Conservation (phyloP, 2,797 vertebrate species). For the Bradypodion pumilum region DNA sequence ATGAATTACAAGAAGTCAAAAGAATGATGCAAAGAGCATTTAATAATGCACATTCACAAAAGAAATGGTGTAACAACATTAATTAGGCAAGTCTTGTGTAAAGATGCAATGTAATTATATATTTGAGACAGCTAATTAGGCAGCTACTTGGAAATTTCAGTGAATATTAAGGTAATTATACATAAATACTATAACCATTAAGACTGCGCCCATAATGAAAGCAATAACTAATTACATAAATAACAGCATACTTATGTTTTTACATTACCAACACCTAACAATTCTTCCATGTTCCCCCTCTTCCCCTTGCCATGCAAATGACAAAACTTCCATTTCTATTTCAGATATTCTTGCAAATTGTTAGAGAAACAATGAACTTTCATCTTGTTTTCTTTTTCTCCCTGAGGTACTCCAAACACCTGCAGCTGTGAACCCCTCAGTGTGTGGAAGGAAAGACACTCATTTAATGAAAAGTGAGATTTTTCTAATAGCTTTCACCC, state of each 20-base stretch:
- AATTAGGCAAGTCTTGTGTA: slow-evolving; percentile 93
- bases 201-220: slow-evolving; percentile 88
- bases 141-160: slow-evolving; percentile 90
- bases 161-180: slow-evolving; percentile 93
- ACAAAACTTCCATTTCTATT: slow-evolving; percentile 80
- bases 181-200: slow-evolving; percentile 91
- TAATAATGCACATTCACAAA: slow-evolving; percentile 94
- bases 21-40: slow-evolving; percentile 97
- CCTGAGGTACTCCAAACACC: slow-evolving; percentile 52
- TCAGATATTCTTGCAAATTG: slow-evolving; percentile 77
- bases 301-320: slow-evolving; percentile 76
- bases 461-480: accelerated
- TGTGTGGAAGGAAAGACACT: slow-evolving; percentile 30
- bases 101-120: slow-evolving; percentile 98
- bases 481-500: slow-evolving; percentile 14
- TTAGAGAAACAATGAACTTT: slow-evolving; percentile 75
- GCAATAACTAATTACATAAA: slow-evolving; percentile 91
- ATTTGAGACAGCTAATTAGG: slow-evolving; percentile 96
- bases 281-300: slow-evolving; percentile 77
- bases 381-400: slow-evolving; percentile 57
- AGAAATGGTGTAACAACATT: slow-evolving; percentile 89
- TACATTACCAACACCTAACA: slow-evolving; percentile 86
- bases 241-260: slow-evolving; percentile 89
- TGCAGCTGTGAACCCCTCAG: slow-evolving; percentile 38
- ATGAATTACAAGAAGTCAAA: slow-evolving; percentile 95